A percentile compares a stretch with the other conserved stretches of the same genome.
These are phyloP conservation scores for Ditylenchus weischeri DNA, from an alignment of 2,888 invertebrate genomes.

Conservation along the genomic window DNA sequence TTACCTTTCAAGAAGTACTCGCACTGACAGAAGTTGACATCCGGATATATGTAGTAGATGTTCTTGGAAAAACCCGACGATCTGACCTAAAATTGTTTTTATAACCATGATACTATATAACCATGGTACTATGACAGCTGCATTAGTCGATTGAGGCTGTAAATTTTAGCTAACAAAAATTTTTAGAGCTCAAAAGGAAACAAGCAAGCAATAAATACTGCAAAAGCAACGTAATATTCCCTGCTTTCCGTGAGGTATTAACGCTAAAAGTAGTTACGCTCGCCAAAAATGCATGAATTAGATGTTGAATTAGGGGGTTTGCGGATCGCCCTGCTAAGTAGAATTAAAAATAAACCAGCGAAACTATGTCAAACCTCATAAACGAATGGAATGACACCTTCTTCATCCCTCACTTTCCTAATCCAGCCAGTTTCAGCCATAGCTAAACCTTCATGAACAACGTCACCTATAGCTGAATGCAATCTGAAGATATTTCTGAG, in stretches of 20 bases:
- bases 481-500: slow-evolving; percentile 3
- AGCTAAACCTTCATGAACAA: slow-evolving; percentile 20
- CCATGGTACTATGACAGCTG: too few relatives aligned
- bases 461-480: slow-evolving; percentile 16
- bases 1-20: slow-evolving; percentile 9
- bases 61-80: slow-evolving; percentile 8
- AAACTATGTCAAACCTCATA: slow-evolving; percentile 14
- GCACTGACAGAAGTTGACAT: slow-evolving; percentile 26
- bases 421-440: slow-evolving; percentile 19
- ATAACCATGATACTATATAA: too few relatives aligned
- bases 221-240: too few relatives aligned
- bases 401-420: slow-evolving; percentile 18
- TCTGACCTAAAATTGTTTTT: background rate
- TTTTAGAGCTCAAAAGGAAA: too few relatives aligned
- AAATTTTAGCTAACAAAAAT: too few relatives aligned
- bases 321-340: too few relatives aligned
- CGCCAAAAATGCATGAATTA: too few relatives aligned
- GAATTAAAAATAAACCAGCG: background rate
- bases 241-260: too few relatives aligned
- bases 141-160: too few relatives aligned
- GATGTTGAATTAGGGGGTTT: too few relatives aligned
- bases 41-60: slow-evolving; percentile 20
- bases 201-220: too few relatives aligned
- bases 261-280: too few relatives aligned
- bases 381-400: slow-evolving; percentile 14